A percentile compares a stretch with the other conserved stretches of the same genome.
Conservation (phyloP, 2,888 invertebrate genomes). For the Thymelicus acteon region DNA sequence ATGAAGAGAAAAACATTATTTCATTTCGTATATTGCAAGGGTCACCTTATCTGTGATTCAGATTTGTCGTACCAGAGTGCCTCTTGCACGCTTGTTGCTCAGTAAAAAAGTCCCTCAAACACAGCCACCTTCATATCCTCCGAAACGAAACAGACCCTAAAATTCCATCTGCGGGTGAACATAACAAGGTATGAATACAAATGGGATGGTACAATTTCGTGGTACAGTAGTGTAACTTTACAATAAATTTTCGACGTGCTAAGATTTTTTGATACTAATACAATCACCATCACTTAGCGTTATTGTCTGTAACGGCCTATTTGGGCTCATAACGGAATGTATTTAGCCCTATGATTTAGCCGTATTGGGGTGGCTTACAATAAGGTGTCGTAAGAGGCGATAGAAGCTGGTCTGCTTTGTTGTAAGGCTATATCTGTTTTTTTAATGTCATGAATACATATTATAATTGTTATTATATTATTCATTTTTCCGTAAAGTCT, state of each 20-base stretch:
- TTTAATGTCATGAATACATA: too few species aligned
- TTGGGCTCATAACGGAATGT: too few species aligned
- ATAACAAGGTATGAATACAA: constrained; percentile 15
- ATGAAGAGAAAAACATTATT: constrained; percentile 44
- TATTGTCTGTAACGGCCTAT: too few species aligned
- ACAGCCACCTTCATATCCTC: constrained; percentile 37
- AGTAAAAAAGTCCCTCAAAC: constrained; percentile 18
- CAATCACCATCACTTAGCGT: too few species aligned
- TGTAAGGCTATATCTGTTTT: too few species aligned
- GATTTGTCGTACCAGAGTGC: constrained; percentile 51
- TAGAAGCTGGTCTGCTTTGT: too few species aligned
- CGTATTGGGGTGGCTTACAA: too few species aligned
- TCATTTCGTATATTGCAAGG: constrained; percentile 20
- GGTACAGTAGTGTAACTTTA: not conserved
- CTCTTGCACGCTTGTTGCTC: constrained; percentile 16
- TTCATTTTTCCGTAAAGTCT: too few species aligned
- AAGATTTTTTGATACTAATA: not conserved
- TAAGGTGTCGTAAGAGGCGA: too few species aligned
- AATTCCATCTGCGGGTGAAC: constrained; percentile 12
- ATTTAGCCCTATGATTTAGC: too few species aligned
- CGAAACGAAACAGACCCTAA: constrained; percentile 38
- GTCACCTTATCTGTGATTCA: constrained; percentile 60
- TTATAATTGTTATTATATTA: too few species aligned
- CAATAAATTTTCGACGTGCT: not conserved
- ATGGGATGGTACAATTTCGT: not conserved